Evolutionary conservation across 2,888 invertebrate species (phyloP), one percentile per base, ranked within the genome.

Genomic region (Melanotus villosus): DNA sequence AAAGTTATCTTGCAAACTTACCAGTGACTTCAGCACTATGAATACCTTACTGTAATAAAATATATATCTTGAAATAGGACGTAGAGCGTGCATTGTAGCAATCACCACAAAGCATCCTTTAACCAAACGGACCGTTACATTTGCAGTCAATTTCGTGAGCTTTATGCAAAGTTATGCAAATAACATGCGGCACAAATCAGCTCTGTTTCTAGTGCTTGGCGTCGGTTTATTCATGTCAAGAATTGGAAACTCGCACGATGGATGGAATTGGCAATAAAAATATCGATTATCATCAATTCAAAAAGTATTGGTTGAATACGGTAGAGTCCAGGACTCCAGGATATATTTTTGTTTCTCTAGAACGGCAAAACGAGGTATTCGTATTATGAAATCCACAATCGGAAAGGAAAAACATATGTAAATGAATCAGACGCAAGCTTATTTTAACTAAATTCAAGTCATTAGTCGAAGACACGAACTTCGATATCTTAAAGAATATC

Each of bases 41-140:
- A 89, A 0, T 86, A 88, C 63, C 82, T 84, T 92, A 1, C 92
- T 92, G 0, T 92, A 92, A 0, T 92, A 92, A 78, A 86, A 84
- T 4, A 92, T 92, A 91, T 92, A 92, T 74, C 87, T 92, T 0
- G 88, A 87, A 1, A 92, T 92, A 92, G 92, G 92, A 0, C 92
- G 93, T 75, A 92, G 92, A 0, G 88, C 88, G n/a, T n/a, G n/a
- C n/a, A n/a, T n/a, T n/a, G n/a, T n/a, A n/a, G n/a, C n/a, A n/a
- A n/a, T n/a, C 0, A 79, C 85, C 0, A 84, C 80, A 12, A 80
- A 81, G 0, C 85, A 88, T 72, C 85, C 87, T 0, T 80, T 77
- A 5, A 88, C 87, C 0, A 86, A 87, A 5, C 85, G 87, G 73
- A 84, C 83, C 26, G 82, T 84, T 4, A 85, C 86, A 0, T 85